A percentile compares a stretch with the other conserved stretches of the same genome.
Conservation (phyloP, 2,113 vertebrate species). For the Atractosteus spatula region DNA sequence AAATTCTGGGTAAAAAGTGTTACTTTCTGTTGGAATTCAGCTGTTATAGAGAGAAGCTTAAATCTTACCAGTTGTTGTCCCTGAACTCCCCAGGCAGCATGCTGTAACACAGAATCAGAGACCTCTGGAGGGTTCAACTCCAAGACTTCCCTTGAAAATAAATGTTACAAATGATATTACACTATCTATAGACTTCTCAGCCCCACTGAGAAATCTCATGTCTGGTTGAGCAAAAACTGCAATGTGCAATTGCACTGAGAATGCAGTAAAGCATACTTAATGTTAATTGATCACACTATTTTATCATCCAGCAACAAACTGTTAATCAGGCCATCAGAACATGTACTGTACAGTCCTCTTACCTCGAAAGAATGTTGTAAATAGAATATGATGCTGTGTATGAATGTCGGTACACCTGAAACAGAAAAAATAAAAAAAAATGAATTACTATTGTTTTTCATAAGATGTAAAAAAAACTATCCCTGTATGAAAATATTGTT, state of each 20-base stretch:
- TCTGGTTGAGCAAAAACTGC: too few relatives aligned
- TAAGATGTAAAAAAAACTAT: neutral
- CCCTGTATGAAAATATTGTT: too few relatives aligned
- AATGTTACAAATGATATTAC: neutral
- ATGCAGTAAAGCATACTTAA: too few relatives aligned
- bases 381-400: slow-evolving; percentile 77
- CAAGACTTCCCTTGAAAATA: slow-evolving; percentile 73
- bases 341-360: slow-evolving; percentile 18
- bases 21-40: too few relatives aligned
- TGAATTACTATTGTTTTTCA: neutral
- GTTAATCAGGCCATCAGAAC: neutral
- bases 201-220: neutral
- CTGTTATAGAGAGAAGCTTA: too few relatives aligned
- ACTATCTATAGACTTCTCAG: neutral
- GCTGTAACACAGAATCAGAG: slow-evolving; percentile 73
- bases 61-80: slow-evolving; percentile 78
- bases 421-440: slow-evolving; percentile 15
- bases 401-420: slow-evolving; percentile 76
- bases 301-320: too few relatives aligned
- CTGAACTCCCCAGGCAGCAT: slow-evolving; percentile 74
- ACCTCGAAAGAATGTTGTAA: slow-evolving; percentile 79
- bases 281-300: too few relatives aligned
- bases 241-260: too few relatives aligned
- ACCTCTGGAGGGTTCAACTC: slow-evolving; percentile 82
- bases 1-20: too few relatives aligned